Conservation (phyloP, 2,113 vertebrate genomes). For the Daboia siamensis region DNA sequence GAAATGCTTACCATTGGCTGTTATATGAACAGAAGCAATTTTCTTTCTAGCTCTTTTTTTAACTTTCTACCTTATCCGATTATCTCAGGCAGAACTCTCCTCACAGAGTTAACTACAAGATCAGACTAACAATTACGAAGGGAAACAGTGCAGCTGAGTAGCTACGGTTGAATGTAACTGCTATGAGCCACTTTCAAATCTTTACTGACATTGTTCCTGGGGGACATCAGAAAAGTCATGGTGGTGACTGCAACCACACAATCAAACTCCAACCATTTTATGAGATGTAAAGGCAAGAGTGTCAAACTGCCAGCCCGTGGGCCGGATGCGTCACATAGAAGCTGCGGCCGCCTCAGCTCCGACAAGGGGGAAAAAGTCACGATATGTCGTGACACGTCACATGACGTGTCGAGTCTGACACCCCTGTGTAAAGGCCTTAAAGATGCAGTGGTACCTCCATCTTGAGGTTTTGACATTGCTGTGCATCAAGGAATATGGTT, state of each 20-base stretch:
- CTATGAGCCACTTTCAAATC: background rate
- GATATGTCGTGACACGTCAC: too few species aligned
- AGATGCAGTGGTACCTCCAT: background rate
- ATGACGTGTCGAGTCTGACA: too few species aligned
- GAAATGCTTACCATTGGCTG: background rate
- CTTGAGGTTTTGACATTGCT: background rate
- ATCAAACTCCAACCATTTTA: background rate
- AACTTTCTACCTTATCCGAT: background rate
- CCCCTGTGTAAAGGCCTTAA: too few species aligned
- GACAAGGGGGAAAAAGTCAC: too few species aligned
- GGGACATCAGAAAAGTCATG: background rate
- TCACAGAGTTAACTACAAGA: background rate
- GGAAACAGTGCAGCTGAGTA: background rate
- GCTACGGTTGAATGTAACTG: background rate
- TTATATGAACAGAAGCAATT: background rate
- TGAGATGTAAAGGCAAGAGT: background rate
- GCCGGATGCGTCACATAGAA: too few species aligned
- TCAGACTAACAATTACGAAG: background rate
- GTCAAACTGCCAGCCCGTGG: too few species aligned
- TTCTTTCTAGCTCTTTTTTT: background rate
- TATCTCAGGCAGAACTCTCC: background rate
- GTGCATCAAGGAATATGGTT: background rate
- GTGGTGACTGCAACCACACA: background rate
- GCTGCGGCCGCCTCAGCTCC: too few species aligned
- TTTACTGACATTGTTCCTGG: background rate